phyloP scores from a whole-genome alignment of 2,888 invertebrate species.

The Criorhina ranunculi region DNA sequence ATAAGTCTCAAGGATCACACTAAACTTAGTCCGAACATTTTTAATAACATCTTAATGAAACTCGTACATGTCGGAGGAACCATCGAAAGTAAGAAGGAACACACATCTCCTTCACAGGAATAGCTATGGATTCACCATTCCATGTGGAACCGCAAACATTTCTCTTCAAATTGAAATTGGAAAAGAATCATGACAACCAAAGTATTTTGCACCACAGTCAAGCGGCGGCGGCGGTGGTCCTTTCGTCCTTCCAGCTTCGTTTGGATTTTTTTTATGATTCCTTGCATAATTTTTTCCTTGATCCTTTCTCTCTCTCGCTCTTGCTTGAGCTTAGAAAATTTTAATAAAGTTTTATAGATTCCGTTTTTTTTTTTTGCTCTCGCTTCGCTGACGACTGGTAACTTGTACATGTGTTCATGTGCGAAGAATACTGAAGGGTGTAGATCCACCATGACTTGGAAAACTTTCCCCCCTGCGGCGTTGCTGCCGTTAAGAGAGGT shows the following conservation, averaged over 20 bases:
- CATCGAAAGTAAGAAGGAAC: conserved; percentile 8
- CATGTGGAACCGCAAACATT: conserved; percentile 58
- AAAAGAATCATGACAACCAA: conserved; percentile 66
- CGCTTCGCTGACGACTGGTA: background rate
- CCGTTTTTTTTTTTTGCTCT: background rate
- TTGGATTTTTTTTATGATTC: conserved; percentile 5
- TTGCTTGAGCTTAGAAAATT: conserved; percentile 30
- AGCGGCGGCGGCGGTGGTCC: background rate
- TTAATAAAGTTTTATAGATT: conserved; percentile 59
- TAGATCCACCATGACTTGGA: conserved; percentile 33
- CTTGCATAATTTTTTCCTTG: conserved; percentile 25
- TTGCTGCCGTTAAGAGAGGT: background rate
- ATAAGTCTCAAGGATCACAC: conserved; percentile 46
- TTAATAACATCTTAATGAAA: conserved; percentile 61
- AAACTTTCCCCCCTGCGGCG: conserved; percentile 33
- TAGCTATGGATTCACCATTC: conserved; percentile 4
- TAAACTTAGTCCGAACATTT: conserved; percentile 55
- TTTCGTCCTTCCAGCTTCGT: background rate
- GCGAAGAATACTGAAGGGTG: conserved; percentile 36
- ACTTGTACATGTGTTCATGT: conserved; percentile 48
- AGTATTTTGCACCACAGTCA: conserved; percentile 22
- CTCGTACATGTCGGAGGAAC: conserved; percentile 24
- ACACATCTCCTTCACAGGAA: conserved; percentile 11
- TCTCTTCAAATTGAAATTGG: conserved; percentile 67
- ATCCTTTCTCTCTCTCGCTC: background rate